Base-by-base conservation (phyloP, 2,888 invertebrate genomes). In the Folsomia candida region DNA sequence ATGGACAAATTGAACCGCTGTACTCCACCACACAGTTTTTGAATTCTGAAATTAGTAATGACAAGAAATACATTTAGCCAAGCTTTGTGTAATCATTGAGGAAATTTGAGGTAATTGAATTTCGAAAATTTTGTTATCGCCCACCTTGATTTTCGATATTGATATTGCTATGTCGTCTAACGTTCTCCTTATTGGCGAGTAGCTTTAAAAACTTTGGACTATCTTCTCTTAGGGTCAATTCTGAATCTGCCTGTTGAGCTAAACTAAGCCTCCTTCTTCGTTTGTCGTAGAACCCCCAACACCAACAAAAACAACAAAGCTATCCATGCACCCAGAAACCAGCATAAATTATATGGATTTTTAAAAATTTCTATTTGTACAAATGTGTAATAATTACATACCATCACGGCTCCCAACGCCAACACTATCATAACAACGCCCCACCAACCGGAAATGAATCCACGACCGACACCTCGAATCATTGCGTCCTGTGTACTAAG, bases 121-220 rank as follows among this genome's bases (percentile, higher is more conserved):
- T 54, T 54, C 54, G 4, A 20, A 4, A 54, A 20, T 14, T 14
- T 54, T 14, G 22, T 54, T 20, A 20, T 54, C 18, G n/a, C 27
- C 11, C 11, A 64, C 25, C 57, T 59, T 69, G 28, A 69, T 67
- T 66, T 58, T 59, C 62, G 14, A 67, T 25, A 58, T 59, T 71
- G 9, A 67, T 66, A 65, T 67, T 69, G 29, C 73, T 74, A 25
- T 59, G 9, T n/a, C 76, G 63, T 60, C 76, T 68, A 6, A 63
- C 65, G 28, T 76, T 76, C 64, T 76, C 76, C 57, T 74, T 76
- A 29, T 71, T 72, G 14, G 76, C 76, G 60, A 76, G 62, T 57
- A 76, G 71, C 59, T 76, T 76, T 27, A 76, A 67, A 69, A 76
- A 76, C 67, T 73, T 76, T 28, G 76, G 76, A 71, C 74, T 74